Percentiles rank a stretch among this genome's conserved stretches.
These are phyloP conservation scores for Phocoena sinus DNA, from an alignment of 2,113 vertebrate genomes.

Conservation along the genomic window DNA sequence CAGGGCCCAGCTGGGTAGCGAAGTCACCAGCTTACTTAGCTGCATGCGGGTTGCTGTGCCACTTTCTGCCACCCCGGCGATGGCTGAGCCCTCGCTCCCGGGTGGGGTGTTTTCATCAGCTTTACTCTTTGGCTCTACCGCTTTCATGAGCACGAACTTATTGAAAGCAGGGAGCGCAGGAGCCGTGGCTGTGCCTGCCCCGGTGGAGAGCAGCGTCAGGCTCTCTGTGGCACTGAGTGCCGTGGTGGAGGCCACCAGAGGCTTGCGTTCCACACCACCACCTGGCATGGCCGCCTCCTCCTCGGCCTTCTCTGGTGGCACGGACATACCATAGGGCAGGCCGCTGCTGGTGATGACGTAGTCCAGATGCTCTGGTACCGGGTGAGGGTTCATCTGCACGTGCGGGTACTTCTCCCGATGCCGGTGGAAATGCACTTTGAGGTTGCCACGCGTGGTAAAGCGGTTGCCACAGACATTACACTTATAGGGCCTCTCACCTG, in stretches of 20 bases:
- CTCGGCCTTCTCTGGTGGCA: slow-evolving; percentile 73
- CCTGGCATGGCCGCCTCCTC: slow-evolving; percentile 46
- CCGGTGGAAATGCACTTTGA: slow-evolving; percentile 94
- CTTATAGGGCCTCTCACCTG: slow-evolving; percentile 92
- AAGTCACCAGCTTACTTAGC: slow-evolving; percentile 80
- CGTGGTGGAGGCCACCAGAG: slow-evolving; percentile 66
- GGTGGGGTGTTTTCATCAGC: slow-evolving; percentile 80
- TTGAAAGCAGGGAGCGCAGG: slow-evolving; percentile 75
- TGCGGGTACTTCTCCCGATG: slow-evolving; percentile 93
- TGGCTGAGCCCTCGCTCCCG: slow-evolving; percentile 63
- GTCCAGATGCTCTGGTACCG: slow-evolving; percentile 80
- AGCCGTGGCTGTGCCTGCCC: slow-evolving; percentile 19
- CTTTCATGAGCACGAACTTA: slow-evolving; percentile 81
- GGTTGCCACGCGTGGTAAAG: slow-evolving; percentile 93
- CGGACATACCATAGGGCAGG: slow-evolving; percentile 79
- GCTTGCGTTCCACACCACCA: slow-evolving; percentile 71
- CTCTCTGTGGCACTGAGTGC: slow-evolving; percentile 73
- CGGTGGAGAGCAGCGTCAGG: slow-evolving; percentile 65
- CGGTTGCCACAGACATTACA: slow-evolving; percentile 94
- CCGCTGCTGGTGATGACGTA: slow-evolving; percentile 79
- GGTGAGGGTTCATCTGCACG: slow-evolving; percentile 91
- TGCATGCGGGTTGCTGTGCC: slow-evolving; percentile 71
- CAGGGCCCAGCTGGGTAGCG: slow-evolving; percentile 86
- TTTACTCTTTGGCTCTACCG: slow-evolving; percentile 75
- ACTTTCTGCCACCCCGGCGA: slow-evolving; percentile 55